Evolutionary conservation across 2,888 invertebrate genomes (phyloP).

Genomic region (Drosophila dives): DNA sequence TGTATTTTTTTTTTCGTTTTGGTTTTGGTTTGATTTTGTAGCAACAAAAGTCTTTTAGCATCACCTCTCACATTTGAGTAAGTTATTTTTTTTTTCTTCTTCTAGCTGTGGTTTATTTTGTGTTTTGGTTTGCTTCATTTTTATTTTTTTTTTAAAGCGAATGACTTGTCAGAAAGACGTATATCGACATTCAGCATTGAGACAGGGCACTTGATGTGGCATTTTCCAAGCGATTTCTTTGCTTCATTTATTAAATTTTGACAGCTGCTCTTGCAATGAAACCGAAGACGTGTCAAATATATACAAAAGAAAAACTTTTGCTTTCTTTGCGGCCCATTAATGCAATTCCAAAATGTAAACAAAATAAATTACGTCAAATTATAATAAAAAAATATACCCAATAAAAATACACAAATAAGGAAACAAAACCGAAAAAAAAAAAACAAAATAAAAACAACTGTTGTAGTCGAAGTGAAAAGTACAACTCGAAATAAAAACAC

Average conservation of each 20-base stretch:
- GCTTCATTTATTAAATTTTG: conserved; percentile 66
- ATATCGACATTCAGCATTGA: conserved; percentile 55
- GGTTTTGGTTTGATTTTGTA: conserved; percentile 9
- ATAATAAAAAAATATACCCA: conserved; percentile 7
- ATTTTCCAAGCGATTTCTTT: conserved; percentile 76
- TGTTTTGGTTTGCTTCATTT: conserved; percentile 5
- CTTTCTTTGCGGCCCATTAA: conserved; percentile 30
- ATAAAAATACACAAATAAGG: conserved; percentile 1
- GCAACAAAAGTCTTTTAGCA: conserved; percentile 32
- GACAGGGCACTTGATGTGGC: conserved; percentile 73
- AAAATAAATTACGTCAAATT: conserved; percentile 41
- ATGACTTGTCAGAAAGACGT: conserved; percentile 67
- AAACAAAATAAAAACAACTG: neutral
- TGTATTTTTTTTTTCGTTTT: conserved; percentile 13
- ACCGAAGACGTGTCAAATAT: conserved; percentile 10
- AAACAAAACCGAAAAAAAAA: conserved; percentile 10
- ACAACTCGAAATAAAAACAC: conserved; percentile 33
- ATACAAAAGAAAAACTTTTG: conserved; percentile 24
- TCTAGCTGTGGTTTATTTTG: conserved; percentile 35
- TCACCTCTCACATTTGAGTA: conserved; percentile 61
- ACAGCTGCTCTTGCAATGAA: conserved; percentile 40
- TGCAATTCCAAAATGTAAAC: conserved; percentile 24
- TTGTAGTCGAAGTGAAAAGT: neutral
- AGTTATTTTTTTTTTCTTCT: conserved; percentile 20
- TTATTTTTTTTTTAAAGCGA: conserved; percentile 46